phyloP scores from a whole-genome alignment of 2,888 invertebrate species.

The Trachelus troglodyta region DNA sequence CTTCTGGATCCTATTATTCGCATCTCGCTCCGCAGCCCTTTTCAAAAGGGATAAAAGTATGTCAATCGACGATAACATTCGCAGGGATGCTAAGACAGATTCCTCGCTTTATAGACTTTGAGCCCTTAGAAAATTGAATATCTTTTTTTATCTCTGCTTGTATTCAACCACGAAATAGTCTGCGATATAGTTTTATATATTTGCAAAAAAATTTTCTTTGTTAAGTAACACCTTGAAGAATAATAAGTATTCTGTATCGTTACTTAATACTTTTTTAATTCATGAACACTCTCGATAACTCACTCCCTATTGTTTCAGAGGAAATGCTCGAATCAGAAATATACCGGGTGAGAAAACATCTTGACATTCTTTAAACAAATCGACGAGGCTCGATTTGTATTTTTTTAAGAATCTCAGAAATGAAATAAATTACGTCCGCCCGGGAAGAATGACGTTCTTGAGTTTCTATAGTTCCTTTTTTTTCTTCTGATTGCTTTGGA shows the following conservation, averaged over 20 bases:
- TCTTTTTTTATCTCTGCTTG: neutral
- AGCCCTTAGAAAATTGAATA: neutral
- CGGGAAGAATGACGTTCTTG: neutral
- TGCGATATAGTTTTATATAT: neutral
- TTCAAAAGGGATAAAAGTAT: neutral
- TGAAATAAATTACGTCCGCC: neutral
- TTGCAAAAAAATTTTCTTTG: neutral
- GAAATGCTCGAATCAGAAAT: neutral
- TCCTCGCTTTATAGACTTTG: neutral
- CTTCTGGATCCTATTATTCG: neutral
- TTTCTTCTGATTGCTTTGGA: neutral
- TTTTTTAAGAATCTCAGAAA: neutral
- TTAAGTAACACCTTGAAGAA: neutral
- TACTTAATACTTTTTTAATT: neutral
- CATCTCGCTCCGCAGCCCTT: neutral
- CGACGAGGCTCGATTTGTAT: neutral
- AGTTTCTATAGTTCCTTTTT: neutral
- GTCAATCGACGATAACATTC: neutral
- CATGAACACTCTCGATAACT: neutral
- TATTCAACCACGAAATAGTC: neutral
- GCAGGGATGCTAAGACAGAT: neutral
- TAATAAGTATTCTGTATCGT: neutral
- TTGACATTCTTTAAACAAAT: neutral
- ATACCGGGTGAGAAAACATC: neutral
- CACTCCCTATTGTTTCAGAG: neutral